Percentiles rank a stretch among this genome's conserved stretches.
Conservation (phyloP, 1,140 invertebrate genomes). For the Tetragonula clypearis region DNA sequence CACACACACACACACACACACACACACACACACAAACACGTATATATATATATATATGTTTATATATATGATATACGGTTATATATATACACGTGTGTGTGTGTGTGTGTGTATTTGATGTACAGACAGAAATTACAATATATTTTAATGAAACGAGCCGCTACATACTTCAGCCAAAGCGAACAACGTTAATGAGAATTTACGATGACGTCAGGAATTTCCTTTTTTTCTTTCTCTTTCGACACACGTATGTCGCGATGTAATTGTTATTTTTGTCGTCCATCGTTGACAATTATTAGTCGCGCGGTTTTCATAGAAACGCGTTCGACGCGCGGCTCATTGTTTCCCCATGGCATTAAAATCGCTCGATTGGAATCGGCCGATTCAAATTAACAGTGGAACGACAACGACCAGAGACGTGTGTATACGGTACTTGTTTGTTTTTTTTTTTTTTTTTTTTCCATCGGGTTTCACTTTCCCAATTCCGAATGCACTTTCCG, state of each 20-base stretch:
- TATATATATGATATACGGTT: too few species aligned
- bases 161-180: not conserved
- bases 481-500: not conserved
- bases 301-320: not conserved
- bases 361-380: not conserved
- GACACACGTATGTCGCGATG: not conserved
- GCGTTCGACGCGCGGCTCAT: not conserved
- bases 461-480: not conserved
- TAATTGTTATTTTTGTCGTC: not conserved
- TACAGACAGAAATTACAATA: not conserved
- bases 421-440: not conserved
- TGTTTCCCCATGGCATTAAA: not conserved
- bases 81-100: too few species aligned
- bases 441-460: not conserved
- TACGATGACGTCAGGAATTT: not conserved
- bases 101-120: not conserved
- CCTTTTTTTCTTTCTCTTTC: not conserved
- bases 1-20: too few species aligned
- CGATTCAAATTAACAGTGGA: not conserved
- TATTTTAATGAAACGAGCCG: not conserved
- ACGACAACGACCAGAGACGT: not conserved
- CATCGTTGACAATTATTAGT: not conserved
- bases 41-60: too few species aligned
- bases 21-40: rapidly evolving
- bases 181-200: not conserved